Evolutionary conservation across 2,888 invertebrate species (phyloP).

Genomic region (Deilephila porcellus): DNA sequence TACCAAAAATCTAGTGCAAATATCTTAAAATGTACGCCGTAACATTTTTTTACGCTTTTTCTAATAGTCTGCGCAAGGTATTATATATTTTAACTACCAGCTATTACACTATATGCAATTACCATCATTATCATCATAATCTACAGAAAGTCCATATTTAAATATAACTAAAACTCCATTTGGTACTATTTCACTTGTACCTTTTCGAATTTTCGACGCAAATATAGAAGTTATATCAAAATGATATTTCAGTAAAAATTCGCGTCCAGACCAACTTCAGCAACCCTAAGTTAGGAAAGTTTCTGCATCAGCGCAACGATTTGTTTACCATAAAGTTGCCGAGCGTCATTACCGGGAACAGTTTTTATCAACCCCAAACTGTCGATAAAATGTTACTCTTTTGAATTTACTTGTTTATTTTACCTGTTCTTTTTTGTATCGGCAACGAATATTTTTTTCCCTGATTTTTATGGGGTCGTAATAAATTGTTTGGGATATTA

Average conservation of each 20-base stretch:
- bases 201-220: background rate
- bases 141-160: too few relatives aligned
- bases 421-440: constrained; percentile 25
- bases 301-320: constrained; percentile 54
- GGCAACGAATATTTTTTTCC: background rate
- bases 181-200: background rate
- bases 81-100: too few relatives aligned
- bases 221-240: background rate
- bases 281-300: constrained; percentile 38
- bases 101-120: too few relatives aligned
- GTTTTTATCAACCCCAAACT: constrained; percentile 79
- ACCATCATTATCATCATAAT: too few relatives aligned
- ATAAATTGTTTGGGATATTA: background rate
- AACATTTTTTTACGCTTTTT: too few relatives aligned
- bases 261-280: constrained; percentile 4
- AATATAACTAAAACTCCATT: too few relatives aligned
- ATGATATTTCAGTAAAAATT: constrained; percentile 3
- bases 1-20: too few relatives aligned
- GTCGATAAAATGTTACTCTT: constrained; percentile 56
- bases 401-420: constrained; percentile 18
- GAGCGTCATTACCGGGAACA: constrained; percentile 72
- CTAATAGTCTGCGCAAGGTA: too few relatives aligned
- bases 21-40: too few relatives aligned
- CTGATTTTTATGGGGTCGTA: background rate
- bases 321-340: constrained; percentile 73